Base-by-base conservation (phyloP, 1,140 invertebrate genomes). In the Microplitis mediator region DNA sequence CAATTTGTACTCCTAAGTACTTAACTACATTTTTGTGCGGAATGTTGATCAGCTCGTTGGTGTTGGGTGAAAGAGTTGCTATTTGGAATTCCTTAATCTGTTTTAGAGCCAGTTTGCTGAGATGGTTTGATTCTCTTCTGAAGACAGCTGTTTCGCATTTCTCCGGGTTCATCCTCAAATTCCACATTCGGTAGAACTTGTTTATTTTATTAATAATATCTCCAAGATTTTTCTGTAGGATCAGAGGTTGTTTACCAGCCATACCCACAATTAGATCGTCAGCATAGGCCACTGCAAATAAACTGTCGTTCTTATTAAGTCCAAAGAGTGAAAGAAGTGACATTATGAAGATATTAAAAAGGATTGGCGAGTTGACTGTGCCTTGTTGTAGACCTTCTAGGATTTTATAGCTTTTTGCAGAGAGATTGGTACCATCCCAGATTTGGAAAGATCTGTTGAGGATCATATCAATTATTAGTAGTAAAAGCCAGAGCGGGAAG, bases 311-410 rank as follows among this genome's bases (percentile, higher is more conserved):
- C n/a, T n/a, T n/a, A n/a, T n/a, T n/a, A n/a, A n/a, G n/a, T n/a
- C n/a, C n/a, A 31, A 60, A 2, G 9, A 3, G 35, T 73, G 31
- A 0, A 75, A 45, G 1, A 14, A 13, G 0, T 50, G 72, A 31
- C n/a, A 32, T 13, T 11, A 65, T 79, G 36, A 50, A 77, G 5
- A 79, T 77, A 52, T 73, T 75, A 51, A 76, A 76, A 0, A 76
- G 35, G 0, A 65, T 51, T 11, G 77, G 73, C 6, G 77, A 76
- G 35, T 56, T 76, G 11, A 77, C 74, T 8, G 71, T 73, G 0
- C 74, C 75, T 71, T 79, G 73, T 23, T 75, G 74, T 13, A 78
- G 51, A 14, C 75, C 75, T 52, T 78, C 75, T 13, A 14, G 11
- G 6, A 76, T 73, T 9, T 4, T 23, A 34, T 74, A 78, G 3